Evolutionary conservation across 2,113 vertebrate species (phyloP), one percentile per base, ranked within the genome.

Genomic region (Toxotes jaculatrix): DNA sequence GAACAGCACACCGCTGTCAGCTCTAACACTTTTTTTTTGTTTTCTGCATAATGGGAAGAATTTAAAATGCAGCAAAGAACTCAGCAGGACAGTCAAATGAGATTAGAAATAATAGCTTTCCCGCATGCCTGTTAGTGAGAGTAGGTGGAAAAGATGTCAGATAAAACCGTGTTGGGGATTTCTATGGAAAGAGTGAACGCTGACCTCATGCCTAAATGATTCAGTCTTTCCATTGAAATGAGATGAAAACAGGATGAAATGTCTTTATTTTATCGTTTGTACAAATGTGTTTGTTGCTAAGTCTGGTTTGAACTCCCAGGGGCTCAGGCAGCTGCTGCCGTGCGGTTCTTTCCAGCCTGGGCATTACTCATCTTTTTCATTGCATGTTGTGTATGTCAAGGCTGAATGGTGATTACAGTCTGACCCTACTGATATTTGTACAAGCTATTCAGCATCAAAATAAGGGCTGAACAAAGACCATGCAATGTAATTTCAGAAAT

Each of bases 341-440:
- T 56, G 57, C 9, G 1, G 16, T 75, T 74, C 70, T 81, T 73
- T 87, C 53, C 80, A 83, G 60, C 42, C 27, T 19, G 74, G 42
- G 21, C n/a, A 87, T 89, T 86, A 84, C 74, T 87, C 85, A 87
- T 87, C 60, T 73, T 67, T 77, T 77, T 89, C 45, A 68, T 83
- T 82, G 57, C 76, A 63, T 55, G 43, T 60, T 79, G 79, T 51
- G 57, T 76, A 34, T 78, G 57, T 82, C 69, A 53, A 77, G 75
- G 59, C 62, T 77, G 72, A 80, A 32, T 21, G 19, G 72, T 62
- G 65, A 66, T 86, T 80, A 74, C 64, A 69, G 65, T 42, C 68
- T 71, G 60, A 82, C 71, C 72, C 59, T 21, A 65, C 43, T 21
- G 1, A 71, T 80, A 43, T 72, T 86, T 82, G 51, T 56, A 64